Conservation (phyloP, 1,140 invertebrate genomes). For the Globodera ellingtonae region DNA sequence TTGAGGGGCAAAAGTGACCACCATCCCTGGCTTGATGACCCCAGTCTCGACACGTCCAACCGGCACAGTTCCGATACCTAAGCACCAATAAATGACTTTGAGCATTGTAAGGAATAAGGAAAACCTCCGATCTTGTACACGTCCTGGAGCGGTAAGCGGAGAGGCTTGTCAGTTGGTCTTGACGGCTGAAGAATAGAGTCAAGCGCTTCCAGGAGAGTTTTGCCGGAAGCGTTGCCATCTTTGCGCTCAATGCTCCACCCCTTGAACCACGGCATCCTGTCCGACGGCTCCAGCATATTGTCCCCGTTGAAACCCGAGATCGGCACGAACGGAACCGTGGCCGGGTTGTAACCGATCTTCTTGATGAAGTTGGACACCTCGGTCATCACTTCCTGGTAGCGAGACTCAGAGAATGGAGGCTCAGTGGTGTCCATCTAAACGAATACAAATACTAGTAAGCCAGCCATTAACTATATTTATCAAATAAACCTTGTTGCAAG, state of each 20-base stretch:
- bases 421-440: conserved; percentile 90
- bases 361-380: conserved; percentile 85
- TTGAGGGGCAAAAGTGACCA: conserved; percentile 92
- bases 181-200: conserved; percentile 89
- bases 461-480: too few species aligned
- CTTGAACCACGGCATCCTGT: conserved; percentile 91
- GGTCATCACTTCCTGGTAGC: conserved; percentile 55
- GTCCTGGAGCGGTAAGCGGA: conserved; percentile 93
- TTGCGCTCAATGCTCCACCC: conserved; percentile 92
- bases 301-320: conserved; percentile 95
- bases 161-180: conserved; percentile 90
- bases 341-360: conserved; percentile 95
- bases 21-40: conserved; percentile 92
- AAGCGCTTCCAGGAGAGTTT: conserved; percentile 86
- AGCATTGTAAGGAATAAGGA: background rate
- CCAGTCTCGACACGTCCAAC: conserved; percentile 98
- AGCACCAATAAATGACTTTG: background rate
- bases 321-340: conserved; percentile 91
- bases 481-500: conserved; percentile 80
- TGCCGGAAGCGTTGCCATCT: conserved; percentile 83
- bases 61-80: conserved; percentile 94
- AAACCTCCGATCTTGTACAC: conserved; percentile 96
- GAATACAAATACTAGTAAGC: too few species aligned
- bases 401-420: conserved; percentile 83
- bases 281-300: conserved; percentile 59